phyloP scores from a whole-genome alignment of 2,113 vertebrate genomes.

The Mugil cephalus region DNA sequence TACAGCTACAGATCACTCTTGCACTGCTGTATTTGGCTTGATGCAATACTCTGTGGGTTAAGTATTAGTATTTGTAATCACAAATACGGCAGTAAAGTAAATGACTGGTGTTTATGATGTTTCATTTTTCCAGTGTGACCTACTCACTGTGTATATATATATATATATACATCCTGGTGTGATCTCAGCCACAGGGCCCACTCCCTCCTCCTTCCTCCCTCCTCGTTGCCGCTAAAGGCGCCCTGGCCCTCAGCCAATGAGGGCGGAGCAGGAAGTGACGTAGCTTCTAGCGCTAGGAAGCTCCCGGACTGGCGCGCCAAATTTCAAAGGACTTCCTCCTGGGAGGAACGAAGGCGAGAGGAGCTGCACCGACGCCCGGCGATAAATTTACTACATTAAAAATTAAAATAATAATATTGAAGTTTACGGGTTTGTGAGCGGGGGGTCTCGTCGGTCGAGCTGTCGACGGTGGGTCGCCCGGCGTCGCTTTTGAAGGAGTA shows the following conservation, averaged over 20 bases:
- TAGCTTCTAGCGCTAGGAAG: slow-evolving; percentile 67
- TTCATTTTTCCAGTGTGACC: too few species aligned
- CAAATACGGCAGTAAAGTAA: too few species aligned
- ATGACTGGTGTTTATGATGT: too few species aligned
- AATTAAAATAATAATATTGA: fast-evolving
- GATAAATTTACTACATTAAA: not conserved
- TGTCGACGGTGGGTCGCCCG: fast-evolving
- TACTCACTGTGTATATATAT: too few species aligned
- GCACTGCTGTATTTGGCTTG: too few species aligned
- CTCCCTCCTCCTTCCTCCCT: too few species aligned
- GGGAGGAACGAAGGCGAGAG: slow-evolving; percentile 54
- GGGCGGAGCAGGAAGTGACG: slow-evolving; percentile 76
- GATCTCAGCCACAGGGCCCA: too few species aligned
- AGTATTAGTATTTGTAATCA: too few species aligned
- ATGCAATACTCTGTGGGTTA: too few species aligned
- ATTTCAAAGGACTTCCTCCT: slow-evolving; percentile 90
- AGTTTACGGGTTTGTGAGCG: fast-evolving
- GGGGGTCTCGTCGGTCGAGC: fast-evolving
- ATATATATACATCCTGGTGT: too few species aligned
- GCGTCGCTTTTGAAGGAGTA: not conserved
- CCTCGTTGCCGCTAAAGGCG: slow-evolving; percentile 48
- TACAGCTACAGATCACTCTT: too few species aligned
- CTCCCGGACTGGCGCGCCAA: slow-evolving; percentile 82
- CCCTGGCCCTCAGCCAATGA: slow-evolving; percentile 59
- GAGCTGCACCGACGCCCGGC: not conserved